phyloP scores from a whole-genome alignment of 2,113 vertebrate species.

The Festucalex cinctus region DNA sequence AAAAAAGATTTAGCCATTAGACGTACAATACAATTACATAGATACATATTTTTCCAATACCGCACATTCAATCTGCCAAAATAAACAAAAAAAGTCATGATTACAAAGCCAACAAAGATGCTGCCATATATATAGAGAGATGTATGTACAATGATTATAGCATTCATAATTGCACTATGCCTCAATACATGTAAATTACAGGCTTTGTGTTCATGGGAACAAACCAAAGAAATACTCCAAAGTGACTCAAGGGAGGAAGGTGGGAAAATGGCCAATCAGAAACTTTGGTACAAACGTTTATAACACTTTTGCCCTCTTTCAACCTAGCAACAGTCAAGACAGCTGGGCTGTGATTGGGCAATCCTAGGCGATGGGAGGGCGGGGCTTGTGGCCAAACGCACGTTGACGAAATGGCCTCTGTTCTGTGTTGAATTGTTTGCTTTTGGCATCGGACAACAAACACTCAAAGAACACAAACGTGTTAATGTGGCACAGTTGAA shows the following conservation, averaged over 20 bases:
- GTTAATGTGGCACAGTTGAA: constrained; percentile 73
- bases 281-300: constrained; percentile 68
- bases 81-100: constrained; percentile 75
- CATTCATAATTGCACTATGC: constrained; percentile 91
- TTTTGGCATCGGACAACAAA: constrained; percentile 34
- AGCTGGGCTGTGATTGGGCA: constrained; percentile 36
- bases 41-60: constrained; percentile 89
- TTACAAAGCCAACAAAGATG: constrained; percentile 91
- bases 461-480: constrained; percentile 39
- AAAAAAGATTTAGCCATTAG: constrained; percentile 88
- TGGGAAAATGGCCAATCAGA: constrained; percentile 58
- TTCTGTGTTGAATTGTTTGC: background rate
- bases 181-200: constrained; percentile 84
- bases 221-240: constrained; percentile 44
- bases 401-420: background rate
- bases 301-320: constrained; percentile 26
- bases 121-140: constrained; percentile 78
- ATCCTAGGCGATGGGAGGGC: constrained; percentile 8
- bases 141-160: constrained; percentile 91
- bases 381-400: background rate
- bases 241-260: constrained; percentile 39
- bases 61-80: constrained; percentile 92
- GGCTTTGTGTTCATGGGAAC: constrained; percentile 72
- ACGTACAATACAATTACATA: constrained; percentile 93
- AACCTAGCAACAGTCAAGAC: constrained; percentile 36